Evolutionary conservation across 2,888 invertebrate species (phyloP), one percentile per base, ranked within the genome.

Genomic region (Lepidonotus clava): DNA sequence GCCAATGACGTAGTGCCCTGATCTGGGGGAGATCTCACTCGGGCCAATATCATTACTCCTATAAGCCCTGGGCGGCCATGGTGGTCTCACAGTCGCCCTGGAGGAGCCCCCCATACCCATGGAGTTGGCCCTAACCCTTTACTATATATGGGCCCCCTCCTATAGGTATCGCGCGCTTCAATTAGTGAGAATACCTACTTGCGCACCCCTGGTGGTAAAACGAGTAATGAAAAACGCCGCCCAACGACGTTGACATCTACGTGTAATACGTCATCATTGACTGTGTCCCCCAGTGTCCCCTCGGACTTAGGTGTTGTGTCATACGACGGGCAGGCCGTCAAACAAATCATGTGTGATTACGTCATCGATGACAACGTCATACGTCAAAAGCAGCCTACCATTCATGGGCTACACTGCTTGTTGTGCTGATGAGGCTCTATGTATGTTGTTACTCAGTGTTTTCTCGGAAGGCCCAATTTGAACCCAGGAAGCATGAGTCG

Each of bases 41-140:
- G 71, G 34, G 38, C 71, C 71, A 71, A 71, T 71, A 71, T 71
- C 71, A 71, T 71, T 71, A 71, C 71, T 34, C 36, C 5, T 38
- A 71, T 34, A 71, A 36, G 34, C 71, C 71, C 71, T 21, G 24
- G 66, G 66, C 24, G 71, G n/a, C n/a, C n/a, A n/a, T n/a, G n/a
- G n/a, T n/a, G n/a, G n/a, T n/a, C n/a, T n/a, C n/a, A n/a, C n/a
- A n/a, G 71, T 36, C 21, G 71, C 36, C 14, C 71, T 5, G 8
- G 36, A 36, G 38, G 71, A 34, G 36, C 46, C 46, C 46, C 46
- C 46, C 46, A 46, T 46, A 11, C 46, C 46, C 18, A 18, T 46
- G 46, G 8, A 46, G 8, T 11, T 71, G 71, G 11, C 21, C 4
- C 36, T 11, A n/a, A n/a, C n/a, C n/a, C n/a, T n/a, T n/a, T n/a